Evolutionary conservation across 2,797 vertebrate genomes (phyloP).

Genomic region (Iguana delicatissima): DNA sequence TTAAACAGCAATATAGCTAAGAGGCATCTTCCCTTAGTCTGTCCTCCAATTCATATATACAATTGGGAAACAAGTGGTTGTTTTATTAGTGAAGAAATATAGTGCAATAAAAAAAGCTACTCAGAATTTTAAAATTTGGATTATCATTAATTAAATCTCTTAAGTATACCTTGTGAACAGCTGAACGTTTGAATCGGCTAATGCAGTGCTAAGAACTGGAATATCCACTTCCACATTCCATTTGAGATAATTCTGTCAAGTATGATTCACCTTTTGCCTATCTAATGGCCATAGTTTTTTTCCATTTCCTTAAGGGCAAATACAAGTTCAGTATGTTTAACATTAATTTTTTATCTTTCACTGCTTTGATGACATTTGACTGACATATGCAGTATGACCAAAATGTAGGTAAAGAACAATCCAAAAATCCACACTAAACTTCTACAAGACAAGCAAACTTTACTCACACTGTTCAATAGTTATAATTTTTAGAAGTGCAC

Average conservation of each 20-base stretch:
- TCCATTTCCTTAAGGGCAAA: slow-evolving; percentile 78
- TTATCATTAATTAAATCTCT: slow-evolving; percentile 59
- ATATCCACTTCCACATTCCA: slow-evolving; percentile 80
- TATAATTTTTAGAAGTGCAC: slow-evolving; percentile 9
- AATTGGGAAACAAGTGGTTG: slow-evolving; percentile 44
- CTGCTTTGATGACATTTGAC: slow-evolving; percentile 27
- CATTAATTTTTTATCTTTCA: slow-evolving; percentile 65
- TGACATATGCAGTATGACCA: slow-evolving; percentile 43
- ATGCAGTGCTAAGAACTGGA: slow-evolving; percentile 73
- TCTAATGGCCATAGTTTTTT: slow-evolving; percentile 72
- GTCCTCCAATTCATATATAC: slow-evolving; percentile 60
- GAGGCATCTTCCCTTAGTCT: slow-evolving; percentile 62
- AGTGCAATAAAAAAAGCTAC: slow-evolving; percentile 55
- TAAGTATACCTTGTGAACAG: slow-evolving; percentile 58
- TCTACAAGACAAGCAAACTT: slow-evolving; percentile 69
- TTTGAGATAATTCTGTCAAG: slow-evolving; percentile 75
- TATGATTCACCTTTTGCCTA: slow-evolving; percentile 77
- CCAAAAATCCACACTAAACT: slow-evolving; percentile 67
- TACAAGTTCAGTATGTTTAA: slow-evolving; percentile 69
- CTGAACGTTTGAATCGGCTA: slow-evolving; percentile 67
- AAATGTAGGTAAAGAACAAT: slow-evolving; percentile 66
- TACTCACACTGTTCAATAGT: slow-evolving; percentile 62
- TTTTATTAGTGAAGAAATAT: slow-evolving; percentile 39
- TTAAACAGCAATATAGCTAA: slow-evolving; percentile 51
- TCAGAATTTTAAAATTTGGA: slow-evolving; percentile 43